Evolutionary conservation across 1,140 invertebrate species (phyloP).

Genomic region (Caenorhabditis brenneri): DNA sequence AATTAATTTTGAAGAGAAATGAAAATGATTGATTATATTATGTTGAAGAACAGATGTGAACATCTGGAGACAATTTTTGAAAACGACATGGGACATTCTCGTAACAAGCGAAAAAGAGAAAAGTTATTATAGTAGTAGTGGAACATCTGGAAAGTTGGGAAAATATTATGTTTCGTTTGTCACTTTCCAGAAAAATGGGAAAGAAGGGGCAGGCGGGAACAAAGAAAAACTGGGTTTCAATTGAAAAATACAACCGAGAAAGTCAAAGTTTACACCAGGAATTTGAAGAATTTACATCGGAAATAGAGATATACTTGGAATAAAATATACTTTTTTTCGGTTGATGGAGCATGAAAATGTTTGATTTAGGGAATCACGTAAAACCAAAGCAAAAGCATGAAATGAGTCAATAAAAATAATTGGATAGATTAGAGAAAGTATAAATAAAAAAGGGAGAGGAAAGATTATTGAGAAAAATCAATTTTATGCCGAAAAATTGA

Average conservation of each 20-base stretch:
- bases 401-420: no score
- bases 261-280: neutral
- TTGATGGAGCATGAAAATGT: no score
- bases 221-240: slow-evolving; percentile 14
- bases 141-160: neutral
- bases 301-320: neutral
- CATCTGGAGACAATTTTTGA: slow-evolving; percentile 14
- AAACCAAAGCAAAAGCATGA: no score
- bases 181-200: neutral
- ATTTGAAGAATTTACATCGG: neutral
- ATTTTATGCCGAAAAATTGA: no score
- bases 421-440: no score
- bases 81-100: neutral
- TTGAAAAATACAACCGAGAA: slow-evolving; percentile 11
- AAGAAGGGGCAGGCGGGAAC: neutral
- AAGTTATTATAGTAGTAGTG: neutral
- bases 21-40: neutral
- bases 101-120: neutral
- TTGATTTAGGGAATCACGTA: no score
- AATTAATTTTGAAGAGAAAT: neutral
- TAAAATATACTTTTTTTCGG: neutral
- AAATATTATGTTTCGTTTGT: neutral
- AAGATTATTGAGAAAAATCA: no score
- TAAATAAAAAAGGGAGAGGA: no score
- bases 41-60: neutral